Evolutionary conservation across 1,140 invertebrate genomes (phyloP), one percentile per base, ranked within the genome.

Genomic region (Pseudoatta argentina): DNA sequence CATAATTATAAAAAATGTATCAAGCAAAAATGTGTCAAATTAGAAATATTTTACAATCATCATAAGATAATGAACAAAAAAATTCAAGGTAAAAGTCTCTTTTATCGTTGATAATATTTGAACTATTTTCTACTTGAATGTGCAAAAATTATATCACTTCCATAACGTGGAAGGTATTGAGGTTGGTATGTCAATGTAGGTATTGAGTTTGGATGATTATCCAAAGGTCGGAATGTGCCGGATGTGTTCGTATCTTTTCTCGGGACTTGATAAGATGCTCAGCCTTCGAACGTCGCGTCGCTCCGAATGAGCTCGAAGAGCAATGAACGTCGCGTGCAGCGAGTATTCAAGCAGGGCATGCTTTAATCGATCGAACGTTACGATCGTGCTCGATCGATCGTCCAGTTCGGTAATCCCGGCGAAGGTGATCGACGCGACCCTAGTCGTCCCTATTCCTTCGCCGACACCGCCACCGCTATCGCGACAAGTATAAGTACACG

Each of bases 311-410:
- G 12, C 77, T 2, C 64, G 78, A 67, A 27, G 55, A 71, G 78
- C 87, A 88, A 87, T 87, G 77, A 89, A 81, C 76, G 88, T 88
- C 88, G 77, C 76, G 61, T 79, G 86, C 72, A 75, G 73, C 71
- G 55, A 85, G 86, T 81, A 44, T 57, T 83, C 59, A 83, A 78
- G 76, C 48, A 61, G 63, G 18, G 59, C 55, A 75, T 63, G 72
- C 79, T 55, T 89, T 87, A 89, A 90, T 90, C 88, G 88, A 90
- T 89, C 76, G 75, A 51, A 78, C 88, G 67, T 89, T 69, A 48
- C 72, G 78, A 75, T 63, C 59, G 66, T 53, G 77, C 44, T 73
- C 86, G 89, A 82, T 87, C 66, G 75, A 90, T 87, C 71, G 59
- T 3, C 66, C 55, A 63, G 75, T 75, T 64, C 30, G 48, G 21